Base-by-base conservation (phyloP, 2,888 invertebrate genomes). In the Dicycla oo region DNA sequence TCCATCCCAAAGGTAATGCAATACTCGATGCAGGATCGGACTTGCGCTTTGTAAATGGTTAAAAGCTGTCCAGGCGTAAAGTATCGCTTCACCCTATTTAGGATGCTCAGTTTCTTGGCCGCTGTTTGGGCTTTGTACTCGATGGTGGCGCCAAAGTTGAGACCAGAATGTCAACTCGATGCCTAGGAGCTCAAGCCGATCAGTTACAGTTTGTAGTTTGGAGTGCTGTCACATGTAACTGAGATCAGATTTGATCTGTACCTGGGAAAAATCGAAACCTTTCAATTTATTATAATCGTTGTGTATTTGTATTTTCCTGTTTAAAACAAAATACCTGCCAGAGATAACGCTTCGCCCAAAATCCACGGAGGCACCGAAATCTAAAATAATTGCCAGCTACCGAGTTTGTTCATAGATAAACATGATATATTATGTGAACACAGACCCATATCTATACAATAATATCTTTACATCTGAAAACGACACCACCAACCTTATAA, bases 331-430 rank as follows among this genome's bases (percentile, higher is more conserved):
- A 72, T 73, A 78, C 65, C 60, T 75, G 75, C 74, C 49, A 74
- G 6, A 75, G 80, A 83, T 85, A 82, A 83, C 86, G 20, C 63
- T 80, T 80, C 85, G 71, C 70, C 89, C 78, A 84, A 90, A 88
- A 88, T 88, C 81, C 84, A 84, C 72, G 73, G 83, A 77, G 83
- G 86, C 87, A 83, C 89, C 88, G 82, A 89, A 90, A 90, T 91
- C 91, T 88, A 89, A 90, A 90, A 89, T 90, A 91, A 91, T 91
- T 91, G 90, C 88, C 82, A 80, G 91, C 91, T 91, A 91, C 91
- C 76, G 88, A 85, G 89, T 90, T 89, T 84, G 91, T 88, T 86
- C 78, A 70, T 75, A 82, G 91, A 91, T 91, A 91, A 90, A 84
- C 79, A 88, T 91, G 91, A 91, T 91, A 90, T 87, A 91, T 88